Evolutionary conservation across 2,113 vertebrate genomes (phyloP), one percentile per base, ranked within the genome.

Genomic region (Apodemus sylvaticus): DNA sequence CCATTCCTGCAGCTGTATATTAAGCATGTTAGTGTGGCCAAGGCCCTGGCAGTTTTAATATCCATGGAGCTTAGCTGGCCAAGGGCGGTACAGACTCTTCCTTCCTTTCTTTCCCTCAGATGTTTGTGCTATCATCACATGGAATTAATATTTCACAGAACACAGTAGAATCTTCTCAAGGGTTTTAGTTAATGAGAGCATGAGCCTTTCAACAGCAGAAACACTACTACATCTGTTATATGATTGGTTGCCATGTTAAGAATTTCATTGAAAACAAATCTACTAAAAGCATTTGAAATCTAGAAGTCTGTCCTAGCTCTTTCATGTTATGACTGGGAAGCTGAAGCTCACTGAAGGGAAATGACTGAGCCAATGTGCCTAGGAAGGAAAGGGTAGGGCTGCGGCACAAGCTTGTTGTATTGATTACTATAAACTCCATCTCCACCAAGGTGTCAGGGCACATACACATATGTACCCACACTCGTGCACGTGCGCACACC

Each of bases 271-370:
- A 87, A 77, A 74, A 95, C 17, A 45, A 3, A 68, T 83, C 77
- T 83, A 48, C n/a, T 90, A 85, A 91, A 68, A 55, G 62, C 76
- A 39, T 53, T 93, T 42, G 36, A 19, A 64, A 95, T 31, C 87
- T 82, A 17, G 0, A 90, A 39, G 31, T 89, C 39, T 62, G 70
- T 45, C 74, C 45, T 34, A 95, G 10, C 4, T 31, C 7, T 77
- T 29, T 96, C 19, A 16, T 36, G 7, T 90, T 82, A 48, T 71
- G 36, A 60, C 29, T 53, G 90, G 60, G n/a, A 94, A 82, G 85
- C 31, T n/a, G 77, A 86, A 34, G 7, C 71, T 55, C 68, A 83
- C 22, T 55, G 31, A 93, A 89, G 31, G 53, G 48, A 85, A 60
- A 60, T 24, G 58, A 64, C 17, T 82, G 19, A 26, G 2, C 14